Evolutionary conservation across 2,113 vertebrate genomes (phyloP).

Genomic region (Pomatorhinus ruficollis): DNA sequence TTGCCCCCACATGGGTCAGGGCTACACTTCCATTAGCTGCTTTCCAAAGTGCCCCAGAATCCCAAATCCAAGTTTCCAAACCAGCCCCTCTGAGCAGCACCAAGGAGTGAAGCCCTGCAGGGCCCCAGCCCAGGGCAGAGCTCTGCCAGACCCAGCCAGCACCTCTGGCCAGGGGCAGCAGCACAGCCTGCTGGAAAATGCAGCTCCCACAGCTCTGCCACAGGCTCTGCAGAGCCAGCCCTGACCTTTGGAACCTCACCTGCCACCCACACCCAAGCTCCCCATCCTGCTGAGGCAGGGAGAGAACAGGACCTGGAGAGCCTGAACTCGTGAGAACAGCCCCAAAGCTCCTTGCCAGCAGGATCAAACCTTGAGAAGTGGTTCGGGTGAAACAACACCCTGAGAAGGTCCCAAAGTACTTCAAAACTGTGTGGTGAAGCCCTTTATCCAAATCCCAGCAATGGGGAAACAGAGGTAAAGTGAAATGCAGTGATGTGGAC

Average conservation of each 20-base stretch:
- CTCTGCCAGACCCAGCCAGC: not conserved
- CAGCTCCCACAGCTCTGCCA: not conserved
- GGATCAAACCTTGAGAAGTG: too few relatives aligned
- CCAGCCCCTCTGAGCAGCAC: not conserved
- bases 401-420: not conserved
- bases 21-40: not conserved
- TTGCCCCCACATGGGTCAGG: not conserved
- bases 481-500: not conserved
- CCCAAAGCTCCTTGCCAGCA: not conserved
- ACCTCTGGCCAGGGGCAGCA: not conserved
- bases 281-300: not conserved
- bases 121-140: not conserved
- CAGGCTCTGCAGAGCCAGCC: not conserved
- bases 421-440: not conserved
- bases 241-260: not conserved
- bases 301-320: not conserved
- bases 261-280: not conserved
- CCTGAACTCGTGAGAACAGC: fast-evolving
- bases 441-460: not conserved
- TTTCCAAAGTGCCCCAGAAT: not conserved
- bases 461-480: fast-evolving
- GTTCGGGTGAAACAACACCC: not conserved
- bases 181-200: not conserved
- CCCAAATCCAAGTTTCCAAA: not conserved
- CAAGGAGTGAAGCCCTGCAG: not conserved